Percentiles rank a stretch among this genome's conserved stretches.
Evolutionary conservation across 2,797 vertebrate genomes (phyloP).

Genomic region (Myripristis jacobus): DNA sequence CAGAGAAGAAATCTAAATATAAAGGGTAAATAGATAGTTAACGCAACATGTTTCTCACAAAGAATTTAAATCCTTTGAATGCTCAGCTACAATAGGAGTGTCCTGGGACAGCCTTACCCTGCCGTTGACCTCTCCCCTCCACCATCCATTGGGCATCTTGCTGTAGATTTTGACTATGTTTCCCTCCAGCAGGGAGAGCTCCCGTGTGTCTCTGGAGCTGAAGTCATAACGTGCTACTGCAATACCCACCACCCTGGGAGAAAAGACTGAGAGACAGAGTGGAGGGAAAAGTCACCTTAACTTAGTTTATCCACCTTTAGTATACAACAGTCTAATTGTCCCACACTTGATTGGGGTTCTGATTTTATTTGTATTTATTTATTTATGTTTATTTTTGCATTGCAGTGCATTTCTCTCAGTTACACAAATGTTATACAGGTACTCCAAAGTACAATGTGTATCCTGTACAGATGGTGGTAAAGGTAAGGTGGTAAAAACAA

Average conservation of each 20-base stretch:
- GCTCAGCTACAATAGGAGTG: neutral
- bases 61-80: neutral
- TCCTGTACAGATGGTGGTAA: neutral
- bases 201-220: slow-evolving; percentile 92
- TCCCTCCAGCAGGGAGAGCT: slow-evolving; percentile 91
- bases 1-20: neutral
- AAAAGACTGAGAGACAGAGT: slow-evolving; percentile 85
- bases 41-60: neutral
- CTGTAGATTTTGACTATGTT: slow-evolving; percentile 94
- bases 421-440: neutral
- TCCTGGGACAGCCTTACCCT: slow-evolving; percentile 79
- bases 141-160: slow-evolving; percentile 96
- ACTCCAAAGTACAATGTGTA: neutral
- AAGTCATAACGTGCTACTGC: slow-evolving; percentile 97
- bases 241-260: slow-evolving; percentile 91
- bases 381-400: too few species aligned
- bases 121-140: slow-evolving; percentile 94
- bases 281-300: neutral
- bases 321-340: too few species aligned
- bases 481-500: neutral
- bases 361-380: neutral
- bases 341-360: too few species aligned
- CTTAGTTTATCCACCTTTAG: too few species aligned
- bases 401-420: neutral
- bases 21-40: neutral